Evolutionary conservation across 1,140 invertebrate genomes (phyloP).

Genomic region (Druon quercuslanigerum): DNA sequence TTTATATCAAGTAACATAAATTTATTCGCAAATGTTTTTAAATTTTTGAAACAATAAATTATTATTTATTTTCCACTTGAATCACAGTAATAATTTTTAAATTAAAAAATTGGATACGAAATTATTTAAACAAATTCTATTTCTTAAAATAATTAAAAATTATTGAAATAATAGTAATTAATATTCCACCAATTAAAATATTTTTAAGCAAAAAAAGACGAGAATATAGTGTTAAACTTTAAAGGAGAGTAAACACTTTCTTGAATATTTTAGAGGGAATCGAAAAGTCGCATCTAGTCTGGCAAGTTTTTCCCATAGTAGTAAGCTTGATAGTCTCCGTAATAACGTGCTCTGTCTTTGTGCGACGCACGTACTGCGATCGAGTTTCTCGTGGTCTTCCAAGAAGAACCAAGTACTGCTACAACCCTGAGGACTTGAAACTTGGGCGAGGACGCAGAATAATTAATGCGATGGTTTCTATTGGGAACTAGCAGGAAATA

Average conservation of each 20-base stretch:
- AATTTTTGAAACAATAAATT: too few species aligned
- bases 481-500: constrained; percentile 21
- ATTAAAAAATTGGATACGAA: too few species aligned
- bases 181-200: too few species aligned
- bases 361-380: constrained; percentile 11
- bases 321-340: constrained; percentile 28
- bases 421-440: constrained; percentile 24
- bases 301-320: constrained; percentile 18
- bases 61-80: too few species aligned
- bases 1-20: too few species aligned
- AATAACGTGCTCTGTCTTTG: constrained; percentile 25
- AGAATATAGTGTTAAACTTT: not conserved
- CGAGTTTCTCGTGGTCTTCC: constrained; percentile 28
- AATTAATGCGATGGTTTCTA: constrained; percentile 29
- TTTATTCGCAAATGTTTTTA: too few species aligned
- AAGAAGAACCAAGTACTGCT: constrained; percentile 14
- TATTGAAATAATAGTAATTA: too few species aligned
- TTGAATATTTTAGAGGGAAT: not conserved
- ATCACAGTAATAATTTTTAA: too few species aligned
- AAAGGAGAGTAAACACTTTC: not conserved
- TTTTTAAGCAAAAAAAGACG: too few species aligned
- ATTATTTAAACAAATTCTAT: too few species aligned
- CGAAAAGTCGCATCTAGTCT: constrained; percentile 1
- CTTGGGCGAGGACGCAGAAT: constrained; percentile 25
- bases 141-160: too few species aligned